phyloP scores from a whole-genome alignment of 2,113 vertebrate species.

The Forbesichthys agassizii region DNA sequence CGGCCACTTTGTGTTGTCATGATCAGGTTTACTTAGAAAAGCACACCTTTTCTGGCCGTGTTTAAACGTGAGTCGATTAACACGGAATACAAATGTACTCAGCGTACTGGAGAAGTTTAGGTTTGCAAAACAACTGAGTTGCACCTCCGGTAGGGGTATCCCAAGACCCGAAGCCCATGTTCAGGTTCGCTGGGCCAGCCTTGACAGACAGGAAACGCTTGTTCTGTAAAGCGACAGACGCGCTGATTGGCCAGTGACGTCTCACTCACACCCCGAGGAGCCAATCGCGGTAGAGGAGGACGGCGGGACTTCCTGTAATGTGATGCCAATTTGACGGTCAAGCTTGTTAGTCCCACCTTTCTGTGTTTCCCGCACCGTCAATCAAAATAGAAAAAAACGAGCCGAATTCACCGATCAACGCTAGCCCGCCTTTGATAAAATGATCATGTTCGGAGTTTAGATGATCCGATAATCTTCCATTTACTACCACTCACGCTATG shows the following conservation, averaged over 20 bases:
- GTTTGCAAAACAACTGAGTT: too few species aligned
- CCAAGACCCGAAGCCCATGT: too few species aligned
- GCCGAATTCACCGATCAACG: constrained; percentile 87
- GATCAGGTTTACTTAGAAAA: too few species aligned
- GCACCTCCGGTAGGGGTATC: too few species aligned
- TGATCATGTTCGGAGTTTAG: constrained; percentile 82
- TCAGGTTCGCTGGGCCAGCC: constrained; percentile 33
- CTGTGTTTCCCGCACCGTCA: constrained; percentile 99
- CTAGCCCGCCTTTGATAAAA: constrained; percentile 85
- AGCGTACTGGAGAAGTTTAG: too few species aligned
- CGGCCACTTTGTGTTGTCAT: too few species aligned
- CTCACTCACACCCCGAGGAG: background rate
- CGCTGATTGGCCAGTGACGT: constrained; percentile 52
- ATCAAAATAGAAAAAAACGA: constrained; percentile 96
- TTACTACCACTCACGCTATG: constrained; percentile 73
- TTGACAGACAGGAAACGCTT: constrained; percentile 85
- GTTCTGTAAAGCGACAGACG: constrained; percentile 55
- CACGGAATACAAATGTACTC: too few species aligned
- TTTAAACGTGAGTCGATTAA: too few species aligned
- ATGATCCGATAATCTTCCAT: constrained; percentile 64
- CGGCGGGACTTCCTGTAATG: constrained; percentile 86
- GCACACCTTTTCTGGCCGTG: too few species aligned
- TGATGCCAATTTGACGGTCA: constrained; percentile 85
- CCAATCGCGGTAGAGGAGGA: constrained; percentile 81
- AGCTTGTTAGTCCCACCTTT: constrained; percentile 91